Evolutionary conservation across 2,888 invertebrate species (phyloP).

Genomic region (Protophormia terraenovae): DNA sequence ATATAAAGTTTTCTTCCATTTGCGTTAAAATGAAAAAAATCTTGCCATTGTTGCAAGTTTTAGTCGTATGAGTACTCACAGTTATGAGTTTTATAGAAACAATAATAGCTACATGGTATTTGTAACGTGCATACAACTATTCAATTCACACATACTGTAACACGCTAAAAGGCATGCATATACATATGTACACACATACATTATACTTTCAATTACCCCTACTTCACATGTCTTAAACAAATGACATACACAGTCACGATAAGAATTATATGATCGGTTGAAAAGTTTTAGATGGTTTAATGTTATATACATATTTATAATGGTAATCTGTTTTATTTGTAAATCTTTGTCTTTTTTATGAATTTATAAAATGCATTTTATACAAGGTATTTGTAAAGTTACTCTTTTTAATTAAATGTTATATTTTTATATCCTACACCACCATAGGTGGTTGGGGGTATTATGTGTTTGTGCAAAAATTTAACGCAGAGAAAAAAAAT

Average conservation of each 20-base stretch:
- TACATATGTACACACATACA: not conserved
- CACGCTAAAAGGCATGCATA: not conserved
- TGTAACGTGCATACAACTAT: constrained; percentile 4
- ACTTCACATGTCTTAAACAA: constrained; percentile 10
- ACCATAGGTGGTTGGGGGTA: no score
- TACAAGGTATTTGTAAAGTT: no score
- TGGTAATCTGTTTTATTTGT: no score
- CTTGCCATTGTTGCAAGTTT: constrained; percentile 42
- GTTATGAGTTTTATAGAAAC: constrained; percentile 24
- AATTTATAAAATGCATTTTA: no score
- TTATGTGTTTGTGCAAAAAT: no score
- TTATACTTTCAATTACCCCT: not conserved
- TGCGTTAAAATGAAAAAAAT: constrained; percentile 19
- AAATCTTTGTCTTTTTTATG: no score
- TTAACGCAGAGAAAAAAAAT: no score
- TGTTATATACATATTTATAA: no score
- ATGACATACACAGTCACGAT: constrained; percentile 8
- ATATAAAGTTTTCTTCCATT: constrained; percentile 12
- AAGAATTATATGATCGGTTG: constrained; percentile 17
- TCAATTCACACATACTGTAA: not conserved
- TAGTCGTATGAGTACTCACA: constrained; percentile 19
- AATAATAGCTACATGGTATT: constrained; percentile 25
- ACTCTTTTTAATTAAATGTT: no score
- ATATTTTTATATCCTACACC: no score
- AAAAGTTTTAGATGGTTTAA: no score